Evolutionary conservation across 2,113 vertebrate genomes (phyloP).

Genomic region (Oceanodroma tethys): DNA sequence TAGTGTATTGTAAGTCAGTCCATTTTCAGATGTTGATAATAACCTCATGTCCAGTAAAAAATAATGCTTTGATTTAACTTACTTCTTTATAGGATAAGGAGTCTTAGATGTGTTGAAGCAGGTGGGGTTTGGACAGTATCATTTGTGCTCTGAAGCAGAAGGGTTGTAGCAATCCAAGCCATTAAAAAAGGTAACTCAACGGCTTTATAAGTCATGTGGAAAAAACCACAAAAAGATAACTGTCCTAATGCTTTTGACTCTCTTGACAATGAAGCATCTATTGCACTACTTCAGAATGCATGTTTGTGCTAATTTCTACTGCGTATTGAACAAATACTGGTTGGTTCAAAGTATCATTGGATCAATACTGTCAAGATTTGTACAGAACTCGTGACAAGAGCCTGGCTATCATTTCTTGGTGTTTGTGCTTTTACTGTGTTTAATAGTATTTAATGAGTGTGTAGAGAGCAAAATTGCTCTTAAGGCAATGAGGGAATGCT

Average conservation of each 20-base stretch:
- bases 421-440: neutral
- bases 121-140: neutral
- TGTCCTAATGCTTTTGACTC: neutral
- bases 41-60: neutral
- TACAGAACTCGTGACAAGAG: neutral
- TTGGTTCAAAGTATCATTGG: accelerated
- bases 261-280: neutral
- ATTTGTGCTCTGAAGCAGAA: neutral
- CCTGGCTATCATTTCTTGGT: neutral
- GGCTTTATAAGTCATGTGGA: neutral
- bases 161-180: neutral
- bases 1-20: neutral
- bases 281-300: neutral
- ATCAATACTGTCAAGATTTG: neutral
- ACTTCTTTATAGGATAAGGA: neutral
- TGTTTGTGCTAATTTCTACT: neutral
- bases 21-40: neutral
- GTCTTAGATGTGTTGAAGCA: neutral
- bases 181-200: neutral
- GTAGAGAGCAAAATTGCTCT: neutral
- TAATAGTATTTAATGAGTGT: neutral
- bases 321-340: accelerated
- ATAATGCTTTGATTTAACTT: neutral
- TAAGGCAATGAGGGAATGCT: neutral
- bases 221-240: neutral